Percentiles rank a stretch among this genome's conserved stretches.
phyloP scores from a whole-genome alignment of 2,888 invertebrate genomes.

The Caenorhabditis auriculariae region DNA sequence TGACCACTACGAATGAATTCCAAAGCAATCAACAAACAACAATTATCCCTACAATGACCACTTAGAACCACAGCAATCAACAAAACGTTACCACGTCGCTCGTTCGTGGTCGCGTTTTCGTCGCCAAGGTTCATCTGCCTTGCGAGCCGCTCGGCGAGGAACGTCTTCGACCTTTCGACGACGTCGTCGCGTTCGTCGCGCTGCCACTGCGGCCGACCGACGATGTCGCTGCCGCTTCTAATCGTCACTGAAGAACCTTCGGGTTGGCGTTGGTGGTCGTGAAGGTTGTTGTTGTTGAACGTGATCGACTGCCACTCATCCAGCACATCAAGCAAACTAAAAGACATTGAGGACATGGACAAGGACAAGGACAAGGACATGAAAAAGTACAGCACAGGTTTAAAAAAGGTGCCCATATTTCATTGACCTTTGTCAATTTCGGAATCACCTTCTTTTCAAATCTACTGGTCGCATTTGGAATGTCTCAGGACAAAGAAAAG shows the following conservation, averaged over 20 bases:
- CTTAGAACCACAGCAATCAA: too few relatives aligned
- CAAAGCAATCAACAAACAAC: too few relatives aligned
- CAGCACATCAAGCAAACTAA: constrained; percentile 37
- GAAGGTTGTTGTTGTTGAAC: constrained; percentile 1
- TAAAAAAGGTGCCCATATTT: too few relatives aligned
- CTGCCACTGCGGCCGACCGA: too few relatives aligned
- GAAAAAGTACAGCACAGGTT: not conserved
- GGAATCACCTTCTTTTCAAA: too few relatives aligned
- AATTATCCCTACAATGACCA: too few relatives aligned
- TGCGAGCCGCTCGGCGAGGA: constrained; percentile 19
- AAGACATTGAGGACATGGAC: constrained; percentile 1
- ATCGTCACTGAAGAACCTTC: too few relatives aligned
- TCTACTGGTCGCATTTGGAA: too few relatives aligned
- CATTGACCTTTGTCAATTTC: too few relatives aligned
- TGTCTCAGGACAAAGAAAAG: too few relatives aligned
- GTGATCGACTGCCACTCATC: constrained; percentile 27
- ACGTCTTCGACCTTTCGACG: constrained; percentile 21
- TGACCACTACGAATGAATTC: too few relatives aligned
- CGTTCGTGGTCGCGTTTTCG: not conserved
- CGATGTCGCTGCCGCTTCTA: too few relatives aligned
- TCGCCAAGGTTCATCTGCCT: constrained; percentile 15
- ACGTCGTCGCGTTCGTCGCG: constrained; percentile 6
- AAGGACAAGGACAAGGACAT: constrained; percentile 1
- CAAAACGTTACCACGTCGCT: constrained; percentile 11
- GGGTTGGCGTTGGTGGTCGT: not conserved